Evolutionary conservation across 2,113 vertebrate genomes (phyloP).

Genomic region (Agapornis roseicollis): DNA sequence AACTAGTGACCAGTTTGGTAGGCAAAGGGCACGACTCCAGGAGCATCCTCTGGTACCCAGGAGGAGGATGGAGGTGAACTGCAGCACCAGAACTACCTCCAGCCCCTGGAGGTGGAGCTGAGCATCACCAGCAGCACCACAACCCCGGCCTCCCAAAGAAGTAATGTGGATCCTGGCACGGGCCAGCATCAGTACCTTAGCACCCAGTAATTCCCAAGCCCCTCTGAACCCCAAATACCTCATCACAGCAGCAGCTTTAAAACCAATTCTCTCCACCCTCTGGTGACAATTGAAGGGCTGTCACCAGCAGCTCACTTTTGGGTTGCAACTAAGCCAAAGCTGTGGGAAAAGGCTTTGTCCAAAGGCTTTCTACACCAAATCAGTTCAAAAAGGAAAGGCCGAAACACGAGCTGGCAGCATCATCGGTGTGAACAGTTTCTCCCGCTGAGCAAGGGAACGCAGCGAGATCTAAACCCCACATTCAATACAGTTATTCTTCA

Average conservation of each 20-base stretch:
- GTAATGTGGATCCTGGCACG: accelerated
- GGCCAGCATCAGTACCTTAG: neutral
- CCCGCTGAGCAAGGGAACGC: neutral
- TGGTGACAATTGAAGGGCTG: neutral
- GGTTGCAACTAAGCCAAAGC: neutral
- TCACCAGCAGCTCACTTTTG: neutral
- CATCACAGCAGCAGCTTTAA: neutral
- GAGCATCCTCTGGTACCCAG: neutral
- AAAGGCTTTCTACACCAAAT: neutral
- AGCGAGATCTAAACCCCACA: neutral
- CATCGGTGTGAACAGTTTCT: neutral
- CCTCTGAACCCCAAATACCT: neutral
- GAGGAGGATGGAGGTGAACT: neutral
- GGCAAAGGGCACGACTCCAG: neutral
- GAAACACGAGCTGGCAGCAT: neutral
- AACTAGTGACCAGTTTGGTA: neutral
- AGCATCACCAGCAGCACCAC: neutral
- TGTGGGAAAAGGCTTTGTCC: neutral
- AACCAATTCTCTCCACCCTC: neutral
- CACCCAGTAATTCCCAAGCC: neutral
- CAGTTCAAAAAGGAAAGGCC: neutral
- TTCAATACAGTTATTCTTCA: neutral
- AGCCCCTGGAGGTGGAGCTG: neutral
- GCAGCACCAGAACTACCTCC: neutral
- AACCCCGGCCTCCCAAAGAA: neutral